Evolutionary conservation across 2,113 vertebrate species (phyloP).

Genomic region (Rynchops niger): DNA sequence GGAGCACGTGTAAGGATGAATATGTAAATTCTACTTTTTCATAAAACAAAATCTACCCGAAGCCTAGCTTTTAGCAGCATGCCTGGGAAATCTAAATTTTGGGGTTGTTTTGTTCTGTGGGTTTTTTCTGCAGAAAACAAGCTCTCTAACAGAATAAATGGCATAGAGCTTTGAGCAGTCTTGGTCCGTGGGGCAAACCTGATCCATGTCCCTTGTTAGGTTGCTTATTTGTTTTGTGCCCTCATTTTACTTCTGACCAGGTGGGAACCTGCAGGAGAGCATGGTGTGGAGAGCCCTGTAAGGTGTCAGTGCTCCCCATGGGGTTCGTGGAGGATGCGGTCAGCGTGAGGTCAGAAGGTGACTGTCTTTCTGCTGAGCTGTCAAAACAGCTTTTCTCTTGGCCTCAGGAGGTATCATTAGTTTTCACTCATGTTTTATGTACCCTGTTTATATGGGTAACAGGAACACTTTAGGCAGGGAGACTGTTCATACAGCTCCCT

Average conservation of each 20-base stretch:
- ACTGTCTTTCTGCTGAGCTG: background rate
- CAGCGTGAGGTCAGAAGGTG: background rate
- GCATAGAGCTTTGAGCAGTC: background rate
- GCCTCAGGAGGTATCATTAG: background rate
- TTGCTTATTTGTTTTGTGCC: background rate
- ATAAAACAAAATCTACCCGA: background rate
- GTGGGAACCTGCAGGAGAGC: background rate
- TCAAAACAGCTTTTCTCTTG: background rate
- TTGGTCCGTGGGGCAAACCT: background rate
- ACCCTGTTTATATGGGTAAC: background rate
- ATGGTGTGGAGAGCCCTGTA: background rate
- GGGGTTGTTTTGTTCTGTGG: background rate
- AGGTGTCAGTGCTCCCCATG: background rate
- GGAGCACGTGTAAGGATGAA: background rate
- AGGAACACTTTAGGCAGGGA: background rate
- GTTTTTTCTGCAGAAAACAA: background rate
- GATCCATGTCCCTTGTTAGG: background rate
- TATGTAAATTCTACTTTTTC: background rate
- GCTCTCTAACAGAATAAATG: background rate
- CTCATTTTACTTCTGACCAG: background rate
- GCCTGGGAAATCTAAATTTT: background rate
- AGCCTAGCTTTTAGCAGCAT: background rate
- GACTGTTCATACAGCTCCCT: background rate
- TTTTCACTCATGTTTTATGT: background rate
- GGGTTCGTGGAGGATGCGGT: rapidly evolving